phyloP scores from a whole-genome alignment of 2,113 vertebrate genomes.

The Anoura caudifer region DNA sequence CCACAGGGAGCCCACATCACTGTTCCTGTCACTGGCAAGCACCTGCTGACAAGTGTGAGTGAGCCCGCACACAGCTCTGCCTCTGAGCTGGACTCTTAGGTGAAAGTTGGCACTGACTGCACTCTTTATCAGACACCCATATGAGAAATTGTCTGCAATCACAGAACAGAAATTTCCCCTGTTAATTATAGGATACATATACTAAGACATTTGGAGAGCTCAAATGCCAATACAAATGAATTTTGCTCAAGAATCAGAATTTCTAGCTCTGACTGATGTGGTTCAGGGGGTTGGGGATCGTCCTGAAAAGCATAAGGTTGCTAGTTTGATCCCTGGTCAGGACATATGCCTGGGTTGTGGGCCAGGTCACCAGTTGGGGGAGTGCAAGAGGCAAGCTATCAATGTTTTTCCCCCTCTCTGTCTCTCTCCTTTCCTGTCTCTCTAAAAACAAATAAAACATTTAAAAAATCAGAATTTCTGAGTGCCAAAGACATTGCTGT shows the following conservation, averaged over 20 bases:
- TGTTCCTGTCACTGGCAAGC: neutral
- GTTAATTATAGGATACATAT: neutral
- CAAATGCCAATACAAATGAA: neutral
- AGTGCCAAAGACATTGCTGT: neutral
- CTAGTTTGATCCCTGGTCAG: too few relatives aligned
- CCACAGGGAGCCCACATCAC: neutral
- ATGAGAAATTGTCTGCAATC: neutral
- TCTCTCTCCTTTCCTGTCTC: too few relatives aligned
- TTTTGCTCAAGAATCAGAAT: slow-evolving; percentile 8
- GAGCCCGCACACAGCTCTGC: neutral
- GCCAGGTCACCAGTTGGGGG: too few relatives aligned
- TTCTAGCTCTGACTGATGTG: neutral
- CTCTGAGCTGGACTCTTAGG: neutral
- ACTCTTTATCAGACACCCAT: neutral
- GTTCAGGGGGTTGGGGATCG: too few relatives aligned
- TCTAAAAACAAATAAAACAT: too few relatives aligned
- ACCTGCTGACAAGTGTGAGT: neutral
- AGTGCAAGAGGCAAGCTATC: too few relatives aligned
- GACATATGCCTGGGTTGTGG: too few relatives aligned
- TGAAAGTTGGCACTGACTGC: neutral
- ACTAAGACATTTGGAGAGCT: neutral
- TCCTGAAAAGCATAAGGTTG: too few relatives aligned
- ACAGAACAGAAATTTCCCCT: neutral
- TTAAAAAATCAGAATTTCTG: neutral
- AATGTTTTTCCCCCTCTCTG: too few relatives aligned